Conservation (phyloP, 1,140 invertebrate species). For the Cardiocondyla obscurior region DNA sequence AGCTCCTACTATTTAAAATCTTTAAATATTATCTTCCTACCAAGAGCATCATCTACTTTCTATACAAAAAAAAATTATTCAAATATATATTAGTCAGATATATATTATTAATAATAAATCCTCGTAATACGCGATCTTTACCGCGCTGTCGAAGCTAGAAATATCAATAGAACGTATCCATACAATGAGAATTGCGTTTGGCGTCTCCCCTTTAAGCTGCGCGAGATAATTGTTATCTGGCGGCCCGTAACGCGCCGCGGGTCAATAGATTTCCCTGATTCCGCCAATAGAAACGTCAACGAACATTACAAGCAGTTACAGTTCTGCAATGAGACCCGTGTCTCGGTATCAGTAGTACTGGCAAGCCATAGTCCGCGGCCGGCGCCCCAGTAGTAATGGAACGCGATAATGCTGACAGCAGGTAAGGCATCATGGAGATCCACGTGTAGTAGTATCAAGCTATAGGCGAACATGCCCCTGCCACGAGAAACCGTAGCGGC, state of each 20-base stretch:
- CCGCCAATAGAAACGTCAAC: constrained; percentile 51
- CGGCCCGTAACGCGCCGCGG: not conserved
- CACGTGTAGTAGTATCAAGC: constrained; percentile 31
- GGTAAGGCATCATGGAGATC: constrained; percentile 41
- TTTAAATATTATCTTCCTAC: constrained; percentile 55
- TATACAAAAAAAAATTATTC: constrained; percentile 11
- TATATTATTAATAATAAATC: not conserved
- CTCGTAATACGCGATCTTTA: not conserved
- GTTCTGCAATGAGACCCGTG: constrained; percentile 12
- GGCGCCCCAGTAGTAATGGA: constrained; percentile 11
- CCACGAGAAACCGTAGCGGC: not conserved
- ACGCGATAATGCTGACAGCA: constrained; percentile 49
- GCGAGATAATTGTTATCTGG: constrained; percentile 25
- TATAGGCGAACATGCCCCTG: not conserved
- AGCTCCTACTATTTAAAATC: constrained; percentile 15
- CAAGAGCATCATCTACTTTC: not conserved
- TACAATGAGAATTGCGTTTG: not conserved
- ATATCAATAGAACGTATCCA: not conserved
- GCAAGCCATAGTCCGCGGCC: constrained; percentile 18
- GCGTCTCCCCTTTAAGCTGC: not conserved
- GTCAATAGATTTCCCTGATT: constrained; percentile 35
- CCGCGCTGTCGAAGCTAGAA: not conserved
- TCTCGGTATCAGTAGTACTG: constrained; percentile 34
- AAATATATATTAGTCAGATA: not conserved
- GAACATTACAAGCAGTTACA: constrained; percentile 44